phyloP scores from a whole-genome alignment of 2,797 vertebrate genomes.

The Crocidura indochinensis region DNA sequence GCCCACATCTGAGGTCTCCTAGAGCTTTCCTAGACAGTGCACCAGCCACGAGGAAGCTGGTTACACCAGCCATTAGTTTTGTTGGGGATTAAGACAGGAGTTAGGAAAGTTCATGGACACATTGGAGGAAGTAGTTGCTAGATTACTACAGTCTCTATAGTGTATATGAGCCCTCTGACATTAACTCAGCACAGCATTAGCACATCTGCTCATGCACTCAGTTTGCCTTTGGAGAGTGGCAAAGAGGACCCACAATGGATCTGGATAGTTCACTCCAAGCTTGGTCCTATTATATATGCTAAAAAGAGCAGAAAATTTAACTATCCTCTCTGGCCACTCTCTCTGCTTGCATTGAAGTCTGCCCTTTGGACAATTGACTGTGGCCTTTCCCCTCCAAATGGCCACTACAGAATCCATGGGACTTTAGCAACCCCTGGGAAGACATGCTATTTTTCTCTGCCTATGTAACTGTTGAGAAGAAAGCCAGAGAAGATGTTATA shows the following conservation, averaged over 20 bases:
- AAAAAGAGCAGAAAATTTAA: rapidly evolving
- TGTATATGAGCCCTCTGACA: no score
- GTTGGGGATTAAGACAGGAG: background rate
- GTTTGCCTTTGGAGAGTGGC: background rate
- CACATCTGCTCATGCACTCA: background rate
- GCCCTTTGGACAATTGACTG: background rate
- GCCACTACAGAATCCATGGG: conserved; percentile 73
- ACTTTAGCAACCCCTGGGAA: conserved; percentile 86
- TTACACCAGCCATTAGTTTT: background rate
- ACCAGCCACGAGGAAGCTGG: background rate
- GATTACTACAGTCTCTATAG: no score
- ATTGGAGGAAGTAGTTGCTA: background rate
- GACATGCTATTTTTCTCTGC: conserved; percentile 85
- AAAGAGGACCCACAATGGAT: background rate
- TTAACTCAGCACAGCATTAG: no score
- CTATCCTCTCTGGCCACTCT: conserved; percentile 37
- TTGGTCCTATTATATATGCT: background rate
- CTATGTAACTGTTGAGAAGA: conserved; percentile 87
- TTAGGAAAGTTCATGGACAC: background rate
- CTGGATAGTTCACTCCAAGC: background rate
- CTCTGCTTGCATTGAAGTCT: conserved; percentile 32
- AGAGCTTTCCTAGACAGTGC: background rate
- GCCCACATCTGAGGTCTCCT: background rate
- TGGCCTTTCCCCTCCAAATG: conserved; percentile 66
- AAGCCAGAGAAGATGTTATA: conserved; percentile 86